phyloP scores from a whole-genome alignment of 2,113 vertebrate species.

The Nothobranchius kuhntae region DNA sequence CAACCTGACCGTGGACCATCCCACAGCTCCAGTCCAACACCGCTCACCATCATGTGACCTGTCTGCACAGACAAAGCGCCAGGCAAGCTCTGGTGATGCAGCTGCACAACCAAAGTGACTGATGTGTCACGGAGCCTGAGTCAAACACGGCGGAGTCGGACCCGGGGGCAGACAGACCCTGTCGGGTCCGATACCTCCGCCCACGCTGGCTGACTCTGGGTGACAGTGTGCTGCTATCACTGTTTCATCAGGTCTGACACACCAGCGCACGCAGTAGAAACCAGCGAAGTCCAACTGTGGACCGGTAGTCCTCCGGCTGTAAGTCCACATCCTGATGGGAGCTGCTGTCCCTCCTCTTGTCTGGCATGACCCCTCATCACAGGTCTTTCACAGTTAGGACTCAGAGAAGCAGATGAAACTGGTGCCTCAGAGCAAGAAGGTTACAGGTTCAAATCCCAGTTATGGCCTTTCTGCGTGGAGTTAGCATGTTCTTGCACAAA shows the following conservation, averaged over 20 bases:
- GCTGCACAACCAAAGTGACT: conserved; percentile 50
- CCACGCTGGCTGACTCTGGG: not conserved
- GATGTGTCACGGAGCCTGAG: conserved; percentile 60
- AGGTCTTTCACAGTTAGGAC: too few species aligned
- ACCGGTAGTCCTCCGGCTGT: too few species aligned
- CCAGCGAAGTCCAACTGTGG: too few species aligned
- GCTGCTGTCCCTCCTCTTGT: too few species aligned
- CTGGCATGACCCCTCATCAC: too few species aligned
- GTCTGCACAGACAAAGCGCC: conserved; percentile 50
- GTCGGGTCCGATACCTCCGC: conserved; percentile 34
- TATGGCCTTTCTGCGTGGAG: too few species aligned
- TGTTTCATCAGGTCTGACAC: conserved; percentile 23
- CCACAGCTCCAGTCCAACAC: not conserved
- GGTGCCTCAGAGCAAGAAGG: too few species aligned
- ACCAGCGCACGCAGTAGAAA: not conserved
- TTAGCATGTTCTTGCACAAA: too few species aligned
- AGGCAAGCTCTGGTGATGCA: conserved; percentile 14
- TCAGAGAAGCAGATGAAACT: too few species aligned
- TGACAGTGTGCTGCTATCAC: conserved; percentile 25
- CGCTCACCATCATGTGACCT: conserved; percentile 14
- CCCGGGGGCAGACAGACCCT: conserved; percentile 50
- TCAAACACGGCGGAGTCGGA: conserved; percentile 33
- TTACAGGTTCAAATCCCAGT: too few species aligned
- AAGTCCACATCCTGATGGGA: too few species aligned
- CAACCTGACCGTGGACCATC: not conserved